Evolutionary conservation across 2,888 invertebrate species (phyloP).

Genomic region (Myopa tessellatipennis): DNA sequence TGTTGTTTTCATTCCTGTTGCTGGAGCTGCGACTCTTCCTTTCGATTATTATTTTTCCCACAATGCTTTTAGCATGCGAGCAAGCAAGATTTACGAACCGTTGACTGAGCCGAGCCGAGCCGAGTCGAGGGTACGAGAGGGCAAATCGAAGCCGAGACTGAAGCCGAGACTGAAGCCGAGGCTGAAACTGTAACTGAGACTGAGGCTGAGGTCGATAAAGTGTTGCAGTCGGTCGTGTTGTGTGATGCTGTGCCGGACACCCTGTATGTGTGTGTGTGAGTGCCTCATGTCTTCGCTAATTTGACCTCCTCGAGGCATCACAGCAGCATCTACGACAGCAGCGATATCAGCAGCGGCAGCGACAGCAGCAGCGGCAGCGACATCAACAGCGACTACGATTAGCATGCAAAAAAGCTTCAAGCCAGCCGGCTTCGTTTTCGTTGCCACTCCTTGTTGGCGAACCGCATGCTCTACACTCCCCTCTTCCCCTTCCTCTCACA

Average conservation of each 20-base stretch:
- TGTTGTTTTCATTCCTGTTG: conserved; percentile 15
- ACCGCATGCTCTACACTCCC: conserved; percentile 39
- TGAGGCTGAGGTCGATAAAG: not conserved
- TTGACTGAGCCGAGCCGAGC: not conserved
- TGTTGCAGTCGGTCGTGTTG: conserved; percentile 18
- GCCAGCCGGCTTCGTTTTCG: conserved; percentile 13
- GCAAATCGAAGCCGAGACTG: not conserved
- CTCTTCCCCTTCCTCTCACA: not conserved
- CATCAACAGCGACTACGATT: conserved; percentile 10
- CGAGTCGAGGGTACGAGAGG: not conserved
- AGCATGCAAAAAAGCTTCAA: conserved; percentile 34
- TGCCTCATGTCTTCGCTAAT: conserved; percentile 25
- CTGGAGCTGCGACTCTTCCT: conserved; percentile 61
- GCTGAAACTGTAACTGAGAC: not conserved
- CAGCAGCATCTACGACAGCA: conserved; percentile 19
- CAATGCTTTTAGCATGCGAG: conserved; percentile 54
- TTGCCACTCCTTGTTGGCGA: conserved; percentile 57
- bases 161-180: not conserved
- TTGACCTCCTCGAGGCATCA: conserved; percentile 43
- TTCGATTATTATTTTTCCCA: conserved; percentile 66
- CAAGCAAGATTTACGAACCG: conserved; percentile 28
- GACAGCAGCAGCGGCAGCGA: not conserved
- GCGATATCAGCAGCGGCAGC: not conserved
- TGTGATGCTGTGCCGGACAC: conserved; percentile 19
- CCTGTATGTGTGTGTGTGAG: conserved; percentile 4